Evolutionary conservation across 2,888 invertebrate genomes (phyloP).

Genomic region (Pseudococcus longispinus): DNA sequence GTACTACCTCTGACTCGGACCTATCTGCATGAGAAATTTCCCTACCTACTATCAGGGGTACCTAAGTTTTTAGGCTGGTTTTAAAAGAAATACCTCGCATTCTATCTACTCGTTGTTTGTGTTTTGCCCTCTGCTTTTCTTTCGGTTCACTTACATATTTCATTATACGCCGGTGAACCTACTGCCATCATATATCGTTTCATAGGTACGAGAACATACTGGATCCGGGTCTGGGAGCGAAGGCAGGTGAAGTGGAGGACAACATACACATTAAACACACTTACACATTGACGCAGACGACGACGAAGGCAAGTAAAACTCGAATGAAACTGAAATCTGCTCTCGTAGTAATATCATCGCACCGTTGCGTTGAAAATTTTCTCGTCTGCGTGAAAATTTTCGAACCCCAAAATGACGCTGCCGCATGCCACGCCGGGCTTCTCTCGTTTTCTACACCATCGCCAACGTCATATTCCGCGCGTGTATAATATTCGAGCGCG

Average conservation of each 20-base stretch:
- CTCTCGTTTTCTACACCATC: not conserved
- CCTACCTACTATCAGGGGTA: not conserved
- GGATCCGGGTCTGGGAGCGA: not conserved
- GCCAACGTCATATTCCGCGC: not conserved
- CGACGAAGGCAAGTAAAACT: not conserved
- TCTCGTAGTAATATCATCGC: not conserved
- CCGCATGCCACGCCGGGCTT: not conserved
- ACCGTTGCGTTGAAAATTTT: not conserved
- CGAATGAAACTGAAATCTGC: not conserved
- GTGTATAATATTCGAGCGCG: slow-evolving; percentile 2
- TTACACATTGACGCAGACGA: not conserved
- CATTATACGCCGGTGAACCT: not conserved
- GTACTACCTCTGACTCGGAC: not conserved
- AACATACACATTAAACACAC: not conserved
- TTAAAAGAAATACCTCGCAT: not conserved
- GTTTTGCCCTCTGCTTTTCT: not conserved
- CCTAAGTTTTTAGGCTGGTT: not conserved
- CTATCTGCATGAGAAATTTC: not conserved
- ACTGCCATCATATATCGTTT: not conserved
- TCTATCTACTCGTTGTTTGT: not conserved
- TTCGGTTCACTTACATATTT: not conserved
- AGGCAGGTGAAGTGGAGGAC: not conserved
- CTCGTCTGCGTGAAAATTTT: not conserved
- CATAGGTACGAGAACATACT: not conserved
- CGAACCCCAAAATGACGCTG: not conserved